phyloP scores from a whole-genome alignment of 64 coral and sea anemone species.

The Montipora capricornis region DNA sequence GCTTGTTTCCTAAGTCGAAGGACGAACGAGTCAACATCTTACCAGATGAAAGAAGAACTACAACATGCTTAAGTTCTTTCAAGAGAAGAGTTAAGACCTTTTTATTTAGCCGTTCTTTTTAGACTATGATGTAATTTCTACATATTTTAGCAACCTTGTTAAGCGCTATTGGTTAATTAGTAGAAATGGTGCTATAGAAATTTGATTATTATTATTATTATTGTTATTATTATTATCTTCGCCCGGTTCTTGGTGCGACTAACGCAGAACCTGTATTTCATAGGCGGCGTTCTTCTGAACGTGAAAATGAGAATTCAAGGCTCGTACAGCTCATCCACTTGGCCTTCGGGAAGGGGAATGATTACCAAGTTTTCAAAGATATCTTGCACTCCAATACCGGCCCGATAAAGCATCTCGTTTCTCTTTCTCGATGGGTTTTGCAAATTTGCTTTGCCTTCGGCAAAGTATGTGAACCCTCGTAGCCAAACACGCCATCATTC shows the following conservation, averaged over 20 bases:
- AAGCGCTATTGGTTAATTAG: too few species aligned
- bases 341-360: neutral
- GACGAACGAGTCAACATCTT: conserved; percentile 5
- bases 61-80: too few species aligned
- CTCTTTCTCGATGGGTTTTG: neutral
- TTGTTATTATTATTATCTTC: neutral
- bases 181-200: too few species aligned
- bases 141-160: too few species aligned
- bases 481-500: conserved; percentile 31
- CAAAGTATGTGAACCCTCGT: neutral
- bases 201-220: too few species aligned
- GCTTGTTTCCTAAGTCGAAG: conserved; percentile 15
- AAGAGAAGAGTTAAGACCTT: too few species aligned
- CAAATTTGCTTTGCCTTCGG: neutral
- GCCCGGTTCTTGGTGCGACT: neutral
- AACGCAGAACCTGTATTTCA: neutral
- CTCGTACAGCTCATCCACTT: neutral
- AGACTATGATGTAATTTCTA: too few species aligned
- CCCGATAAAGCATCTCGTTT: neutral
- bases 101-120: too few species aligned
- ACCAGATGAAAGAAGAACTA: too few species aligned
- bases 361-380: neutral
- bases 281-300: neutral
- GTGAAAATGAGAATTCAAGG: neutral
- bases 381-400: neutral